phyloP scores from a whole-genome alignment of 2,797 vertebrate genomes.

The Amblyopsis hoosieri region DNA sequence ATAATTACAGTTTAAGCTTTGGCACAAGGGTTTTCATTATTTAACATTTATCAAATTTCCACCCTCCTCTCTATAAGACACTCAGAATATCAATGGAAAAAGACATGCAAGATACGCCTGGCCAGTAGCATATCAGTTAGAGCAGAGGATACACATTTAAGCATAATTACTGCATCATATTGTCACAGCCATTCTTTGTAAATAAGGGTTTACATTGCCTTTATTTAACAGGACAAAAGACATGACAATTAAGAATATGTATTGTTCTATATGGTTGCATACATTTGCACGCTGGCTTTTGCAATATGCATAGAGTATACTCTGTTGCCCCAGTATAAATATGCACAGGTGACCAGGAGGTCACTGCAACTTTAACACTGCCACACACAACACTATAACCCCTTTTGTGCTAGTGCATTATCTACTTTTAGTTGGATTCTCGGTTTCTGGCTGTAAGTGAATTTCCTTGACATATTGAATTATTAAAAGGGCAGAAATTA shows the following conservation, averaged over 20 bases:
- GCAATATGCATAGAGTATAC: too few species aligned
- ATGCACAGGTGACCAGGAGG: slow-evolving; percentile 33
- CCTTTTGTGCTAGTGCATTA: slow-evolving; percentile 65
- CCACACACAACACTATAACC: slow-evolving; percentile 36
- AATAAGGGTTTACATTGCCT: slow-evolving; percentile 36
- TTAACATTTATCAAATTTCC: slow-evolving; percentile 72
- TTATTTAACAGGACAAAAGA: slow-evolving; percentile 1
- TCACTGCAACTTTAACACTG: slow-evolving; percentile 22
- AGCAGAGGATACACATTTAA: too few species aligned
- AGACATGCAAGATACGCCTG: background rate
- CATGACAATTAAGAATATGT: slow-evolving; percentile 21
- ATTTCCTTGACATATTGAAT: slow-evolving; percentile 74
- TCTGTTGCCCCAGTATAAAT: background rate
- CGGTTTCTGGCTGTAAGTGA: slow-evolving; percentile 74
- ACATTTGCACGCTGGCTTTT: background rate
- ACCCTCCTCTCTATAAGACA: slow-evolving; percentile 51
- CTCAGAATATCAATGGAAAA: slow-evolving; percentile 40
- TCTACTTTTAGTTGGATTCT: slow-evolving; percentile 65
- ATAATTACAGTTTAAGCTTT: slow-evolving; percentile 73
- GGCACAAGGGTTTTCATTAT: slow-evolving; percentile 73
- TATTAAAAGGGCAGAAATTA: slow-evolving; percentile 81
- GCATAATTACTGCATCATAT: background rate
- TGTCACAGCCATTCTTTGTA: slow-evolving; percentile 11
- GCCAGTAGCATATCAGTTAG: too few species aligned
- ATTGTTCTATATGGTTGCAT: slow-evolving; percentile 19